Percentiles rank a stretch among this genome's conserved stretches.
phyloP scores from a whole-genome alignment of 2,797 vertebrate genomes.

The Anabas testudineus region DNA sequence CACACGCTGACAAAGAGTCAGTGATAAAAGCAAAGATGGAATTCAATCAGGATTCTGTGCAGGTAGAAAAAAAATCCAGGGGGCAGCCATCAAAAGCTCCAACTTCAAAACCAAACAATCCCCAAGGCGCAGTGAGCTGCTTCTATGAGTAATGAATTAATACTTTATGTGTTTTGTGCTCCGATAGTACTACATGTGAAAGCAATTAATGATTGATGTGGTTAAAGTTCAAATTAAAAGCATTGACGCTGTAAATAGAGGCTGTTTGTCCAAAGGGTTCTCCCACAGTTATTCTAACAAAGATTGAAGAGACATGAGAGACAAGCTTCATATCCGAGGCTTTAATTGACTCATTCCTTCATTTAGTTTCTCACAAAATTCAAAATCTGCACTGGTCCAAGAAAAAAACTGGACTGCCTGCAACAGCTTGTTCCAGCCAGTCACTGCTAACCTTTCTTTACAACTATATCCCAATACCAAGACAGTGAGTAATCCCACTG shows the following conservation, averaged over 20 bases:
- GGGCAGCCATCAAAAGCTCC: neutral
- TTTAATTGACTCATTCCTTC: conserved; percentile 31
- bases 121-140: neutral
- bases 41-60: conserved; percentile 1
- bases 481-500: conserved; percentile 38
- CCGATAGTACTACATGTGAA: neutral
- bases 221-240: neutral
- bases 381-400: conserved; percentile 1
- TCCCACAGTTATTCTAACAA: neutral
- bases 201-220: neutral
- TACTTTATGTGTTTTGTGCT: neutral
- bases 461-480: conserved; percentile 34
- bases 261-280: neutral
- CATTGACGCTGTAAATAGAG: neutral
- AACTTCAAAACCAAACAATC: neutral
- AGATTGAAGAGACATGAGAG: neutral
- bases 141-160: neutral
- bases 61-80: neutral
- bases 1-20: neutral
- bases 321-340: conserved; percentile 5
- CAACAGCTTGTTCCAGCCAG: conserved; percentile 16
- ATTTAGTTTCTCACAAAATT: conserved; percentile 18
- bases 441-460: conserved; percentile 37
- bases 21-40: neutral
- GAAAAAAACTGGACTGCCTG: too few relatives aligned